A percentile compares a stretch with the other conserved stretches of the same genome.
phyloP scores from a whole-genome alignment of 2,113 vertebrate species.

The Ifrita kowaldi region DNA sequence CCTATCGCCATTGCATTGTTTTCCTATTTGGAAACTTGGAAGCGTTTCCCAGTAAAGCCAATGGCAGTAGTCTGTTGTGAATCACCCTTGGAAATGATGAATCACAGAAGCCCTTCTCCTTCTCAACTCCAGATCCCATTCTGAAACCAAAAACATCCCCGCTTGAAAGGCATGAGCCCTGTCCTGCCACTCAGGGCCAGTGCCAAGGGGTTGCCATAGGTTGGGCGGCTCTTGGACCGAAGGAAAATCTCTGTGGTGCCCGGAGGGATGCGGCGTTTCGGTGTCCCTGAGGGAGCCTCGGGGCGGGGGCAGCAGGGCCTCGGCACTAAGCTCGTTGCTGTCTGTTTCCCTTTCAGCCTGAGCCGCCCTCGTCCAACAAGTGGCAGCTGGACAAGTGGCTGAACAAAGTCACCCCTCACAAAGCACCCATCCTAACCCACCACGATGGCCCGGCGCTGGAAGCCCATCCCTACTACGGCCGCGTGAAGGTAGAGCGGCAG shows the following conservation, averaged over 20 bases:
- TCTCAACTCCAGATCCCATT: not conserved
- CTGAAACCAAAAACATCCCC: not conserved
- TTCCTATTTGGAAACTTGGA: not conserved
- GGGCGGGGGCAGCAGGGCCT: not conserved
- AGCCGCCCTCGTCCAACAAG: conserved; percentile 83
- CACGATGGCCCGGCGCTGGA: conserved; percentile 65
- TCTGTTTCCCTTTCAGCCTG: conserved; percentile 72
- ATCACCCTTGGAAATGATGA: not conserved
- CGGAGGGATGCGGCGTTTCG: not conserved
- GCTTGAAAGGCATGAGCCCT: accelerated
- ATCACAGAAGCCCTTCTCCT: not conserved
- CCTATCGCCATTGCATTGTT: not conserved
- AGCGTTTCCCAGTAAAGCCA: not conserved
- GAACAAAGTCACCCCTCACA: conserved; percentile 84
- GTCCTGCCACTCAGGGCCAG: accelerated
- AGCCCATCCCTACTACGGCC: conserved; percentile 56
- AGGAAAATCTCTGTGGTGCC: not conserved
- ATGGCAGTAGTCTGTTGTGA: not conserved
- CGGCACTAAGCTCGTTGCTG: not conserved
- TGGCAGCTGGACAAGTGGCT: conserved; percentile 98
- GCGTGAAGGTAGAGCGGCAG: conserved; percentile 37
- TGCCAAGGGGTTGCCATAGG: accelerated
- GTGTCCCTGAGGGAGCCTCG: not conserved
- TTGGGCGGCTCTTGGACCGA: not conserved
- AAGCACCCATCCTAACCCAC: conserved; percentile 76